Conservation (phyloP, 2,888 invertebrate species). For the Drosophila paramelanica region DNA sequence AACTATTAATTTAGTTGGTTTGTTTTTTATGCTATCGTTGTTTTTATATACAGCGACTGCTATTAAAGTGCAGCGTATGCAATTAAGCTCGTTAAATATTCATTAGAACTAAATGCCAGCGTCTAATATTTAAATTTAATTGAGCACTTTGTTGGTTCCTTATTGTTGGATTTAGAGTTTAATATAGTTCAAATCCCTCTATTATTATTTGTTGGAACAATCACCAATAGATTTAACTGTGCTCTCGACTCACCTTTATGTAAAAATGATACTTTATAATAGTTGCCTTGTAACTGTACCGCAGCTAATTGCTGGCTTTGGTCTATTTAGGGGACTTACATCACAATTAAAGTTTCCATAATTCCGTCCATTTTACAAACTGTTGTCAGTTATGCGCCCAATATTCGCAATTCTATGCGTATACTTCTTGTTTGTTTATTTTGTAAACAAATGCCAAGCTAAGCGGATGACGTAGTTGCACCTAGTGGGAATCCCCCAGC, state of each 20-base stretch:
- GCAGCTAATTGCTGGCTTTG: slow-evolving; percentile 1
- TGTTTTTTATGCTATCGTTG: slow-evolving; percentile 22
- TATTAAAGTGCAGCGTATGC: slow-evolving; percentile 27
- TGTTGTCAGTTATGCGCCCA: not conserved
- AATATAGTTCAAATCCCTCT: slow-evolving; percentile 44
- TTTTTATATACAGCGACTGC: slow-evolving; percentile 1
- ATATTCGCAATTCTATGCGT: slow-evolving; percentile 4
- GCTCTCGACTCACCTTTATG: slow-evolving; percentile 1
- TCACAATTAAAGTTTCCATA: not conserved
- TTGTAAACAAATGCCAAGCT: not conserved
- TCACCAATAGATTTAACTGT: slow-evolving; percentile 9
- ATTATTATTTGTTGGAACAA: slow-evolving; percentile 41
- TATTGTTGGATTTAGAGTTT: slow-evolving; percentile 39
- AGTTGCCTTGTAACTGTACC: not conserved
- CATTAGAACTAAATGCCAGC: slow-evolving; percentile 48
- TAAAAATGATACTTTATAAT: no score
- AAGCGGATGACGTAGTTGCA: not conserved
- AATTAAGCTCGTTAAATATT: slow-evolving; percentile 70
- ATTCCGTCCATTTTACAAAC: not conserved
- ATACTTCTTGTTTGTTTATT: not conserved
- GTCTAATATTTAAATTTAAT: slow-evolving; percentile 65
- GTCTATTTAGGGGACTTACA: not conserved
- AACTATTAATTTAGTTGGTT: slow-evolving; percentile 26
- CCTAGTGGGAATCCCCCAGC: slow-evolving; percentile 10
- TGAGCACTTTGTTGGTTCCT: slow-evolving; percentile 58